Evolutionary conservation across 2,113 vertebrate genomes (phyloP), one percentile per base, ranked within the genome.

Genomic region (Ceyx margarethae): DNA sequence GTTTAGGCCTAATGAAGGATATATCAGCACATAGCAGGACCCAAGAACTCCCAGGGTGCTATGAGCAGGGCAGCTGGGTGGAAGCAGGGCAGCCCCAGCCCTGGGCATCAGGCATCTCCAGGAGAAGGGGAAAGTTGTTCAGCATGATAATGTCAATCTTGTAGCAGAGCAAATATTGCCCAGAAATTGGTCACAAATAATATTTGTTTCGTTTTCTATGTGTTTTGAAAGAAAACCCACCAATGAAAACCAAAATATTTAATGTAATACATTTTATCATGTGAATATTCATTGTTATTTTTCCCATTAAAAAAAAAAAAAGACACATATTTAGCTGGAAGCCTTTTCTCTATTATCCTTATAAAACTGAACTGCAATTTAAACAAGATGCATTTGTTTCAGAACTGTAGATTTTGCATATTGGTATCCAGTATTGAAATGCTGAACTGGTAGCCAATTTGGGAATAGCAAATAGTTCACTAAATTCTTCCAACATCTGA

Each of bases 321-420:
- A 86, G 90, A 68, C 15, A 75, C 26, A 40, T 50, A 53, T 79
- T 94, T 78, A 88, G 29, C 17, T 67, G 28, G 35, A 93, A 93
- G 88, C 31, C 2, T 2, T 88, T 42, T 58, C 25, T 73, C 13
- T 73, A 10, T 90, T 89, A 65, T 22, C 12, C 28, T 42, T 58
- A 51, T 40, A 8, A 93, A 91, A 78, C 15, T 37, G 57, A 93
- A 84, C 4, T 82, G 28, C 33, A 67, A 37, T 85, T 91, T 81
- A 88, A 81, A 43, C 35, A 76, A 86, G 65, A 81, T 22, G 10
- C 13, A 22, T 43, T 69, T 86, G 40, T 90, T 91, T 86, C 66
- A 78, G 80, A 86, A 65, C 4, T 78, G 53, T 68, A 72, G 53
- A 79, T 83, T 86, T 81, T 88, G 68, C 42, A 50, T 78, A 75